phyloP scores from a whole-genome alignment of 2,797 vertebrate species.

The Huso huso region DNA sequence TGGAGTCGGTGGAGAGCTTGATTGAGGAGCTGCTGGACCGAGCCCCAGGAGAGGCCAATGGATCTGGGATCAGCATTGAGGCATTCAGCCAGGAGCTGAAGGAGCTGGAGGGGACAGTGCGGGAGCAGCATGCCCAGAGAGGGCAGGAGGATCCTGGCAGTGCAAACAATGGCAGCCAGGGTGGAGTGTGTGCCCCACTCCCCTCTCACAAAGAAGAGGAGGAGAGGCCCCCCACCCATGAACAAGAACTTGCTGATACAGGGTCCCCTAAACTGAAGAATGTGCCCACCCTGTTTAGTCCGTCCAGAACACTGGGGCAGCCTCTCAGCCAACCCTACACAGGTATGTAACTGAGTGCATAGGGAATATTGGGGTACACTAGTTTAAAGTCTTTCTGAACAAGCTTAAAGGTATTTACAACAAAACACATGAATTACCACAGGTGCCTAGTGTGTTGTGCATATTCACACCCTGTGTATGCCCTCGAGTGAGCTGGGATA shows the following conservation, averaged over 20 bases:
- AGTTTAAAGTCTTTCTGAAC: no score
- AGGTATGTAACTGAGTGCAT: conserved; percentile 48
- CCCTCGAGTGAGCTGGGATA: no score
- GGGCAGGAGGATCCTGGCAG: conserved; percentile 28
- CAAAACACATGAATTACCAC: no score
- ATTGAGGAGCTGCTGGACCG: conserved; percentile 69
- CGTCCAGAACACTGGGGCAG: conserved; percentile 60
- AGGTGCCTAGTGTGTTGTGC: no score
- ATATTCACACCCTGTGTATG: no score
- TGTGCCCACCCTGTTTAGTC: conserved; percentile 59
- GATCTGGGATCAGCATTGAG: conserved; percentile 71
- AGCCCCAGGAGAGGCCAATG: conserved; percentile 52
- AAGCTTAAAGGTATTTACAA: no score
- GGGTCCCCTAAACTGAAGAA: conserved; percentile 34
- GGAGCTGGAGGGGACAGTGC: conserved; percentile 67
- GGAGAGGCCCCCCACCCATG: conserved; percentile 40
- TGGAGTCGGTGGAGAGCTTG: conserved; percentile 66
- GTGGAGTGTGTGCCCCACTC: conserved; percentile 13
- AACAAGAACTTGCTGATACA: conserved; percentile 27
- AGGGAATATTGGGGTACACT: no score
- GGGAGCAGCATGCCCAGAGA: conserved; percentile 33
- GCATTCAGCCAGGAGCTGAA: conserved; percentile 77
- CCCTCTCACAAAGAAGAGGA: conserved; percentile 43
- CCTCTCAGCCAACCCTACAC: conserved; percentile 79
- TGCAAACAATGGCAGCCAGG: conserved; percentile 39